Base-by-base conservation (phyloP, 2,888 invertebrate species). In the Pristionchus mayeri region DNA sequence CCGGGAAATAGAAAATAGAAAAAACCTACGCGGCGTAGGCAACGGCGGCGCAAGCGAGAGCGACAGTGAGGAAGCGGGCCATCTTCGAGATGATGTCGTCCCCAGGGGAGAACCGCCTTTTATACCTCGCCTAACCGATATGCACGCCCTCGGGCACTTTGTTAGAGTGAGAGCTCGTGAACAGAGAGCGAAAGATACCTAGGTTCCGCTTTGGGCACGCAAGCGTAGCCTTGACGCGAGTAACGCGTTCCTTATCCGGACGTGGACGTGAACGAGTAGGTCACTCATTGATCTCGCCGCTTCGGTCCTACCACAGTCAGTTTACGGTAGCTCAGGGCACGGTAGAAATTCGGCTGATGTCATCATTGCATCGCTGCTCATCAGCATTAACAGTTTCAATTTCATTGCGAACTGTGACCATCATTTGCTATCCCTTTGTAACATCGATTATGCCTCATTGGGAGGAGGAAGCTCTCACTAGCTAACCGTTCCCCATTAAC, bases 41-140 rank as follows among this genome's bases (percentile, higher is more conserved):
- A 13, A 80, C 54, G 13, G 57, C 80, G 80, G 57, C 80, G 57
- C 48, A 27, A 18, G 80, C 57, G 37, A 80, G 80, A 37, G 54
- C 54, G 57, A 80, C 80, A 57, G 44, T 54, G 57, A 80, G 57
- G 57, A 57, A 57, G 54, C 80, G 54, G 37, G 80, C 54, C 80
- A 80, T 80, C 40, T 27, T 57, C 30, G 52, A 24, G 79, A 50
- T 52, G 78, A 27, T 48, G 50, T 50, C 13, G 2, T 9, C 16
- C 18, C 2, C 18, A 21, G 78, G 78, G 50, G 9, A n/a, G 50
- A 21, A 40, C 48, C 50, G 34, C 21, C 78, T 48, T 48, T 78
- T 78, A 48, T 52, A 78, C 78, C 30, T 18, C 52, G 18, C 50
- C 78, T 78, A 52, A 78, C 78, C 48, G 48, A 48, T 48, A 30